Evolutionary conservation across 2,888 invertebrate genomes (phyloP), one percentile per base, ranked within the genome.

Genomic region (Hyles lineata): DNA sequence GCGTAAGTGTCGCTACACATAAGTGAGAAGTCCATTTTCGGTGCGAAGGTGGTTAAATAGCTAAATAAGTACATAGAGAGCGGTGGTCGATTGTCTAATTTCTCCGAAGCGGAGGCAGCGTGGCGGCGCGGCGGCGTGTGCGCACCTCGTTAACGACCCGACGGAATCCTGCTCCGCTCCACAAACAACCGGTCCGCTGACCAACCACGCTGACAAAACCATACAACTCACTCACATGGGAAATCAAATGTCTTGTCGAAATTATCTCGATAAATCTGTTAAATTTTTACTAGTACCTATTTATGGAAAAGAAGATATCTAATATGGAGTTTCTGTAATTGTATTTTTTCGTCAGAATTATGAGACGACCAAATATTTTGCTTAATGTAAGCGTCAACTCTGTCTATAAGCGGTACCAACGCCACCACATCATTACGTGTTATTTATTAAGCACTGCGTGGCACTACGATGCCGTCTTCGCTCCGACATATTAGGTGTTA

Each of bases 111-210:
- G 77, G 74, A 76, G 73, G 76, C 74, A 43, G 43, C 43, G 43
- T 76, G 76, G 73, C 80, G 81, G 43, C 43, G 43, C 75, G 76
- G 73, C 80, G 81, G 86, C 87, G 92, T 92, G 89, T 92, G 89
- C 91, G 85, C 89, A 85, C 73, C 92, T 93, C 87, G 90, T 93
- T 93, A 93, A 87, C 92, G 87, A 80, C 82, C 79, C 79, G 81
- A 81, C 87, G 90, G 90, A 89, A 90, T 90, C 90, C 90, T 85
- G 90, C 87, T 84, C 84, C 82, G 86, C 75, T 81, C 83, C 80
- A 81, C 86, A 83, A 85, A 83, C 87, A 86, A 88, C 87, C 88
- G 84, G 89, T 87, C 87, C 72, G 50, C 74, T 72, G 75, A 67
- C 55, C 50, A 25, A 55, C 62, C 50, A 15, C 50, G 5, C 50